A percentile compares a stretch with the other conserved stretches of the same genome.
Evolutionary conservation across 2,797 vertebrate genomes (phyloP).

Genomic region (Cossypha caffra): DNA sequence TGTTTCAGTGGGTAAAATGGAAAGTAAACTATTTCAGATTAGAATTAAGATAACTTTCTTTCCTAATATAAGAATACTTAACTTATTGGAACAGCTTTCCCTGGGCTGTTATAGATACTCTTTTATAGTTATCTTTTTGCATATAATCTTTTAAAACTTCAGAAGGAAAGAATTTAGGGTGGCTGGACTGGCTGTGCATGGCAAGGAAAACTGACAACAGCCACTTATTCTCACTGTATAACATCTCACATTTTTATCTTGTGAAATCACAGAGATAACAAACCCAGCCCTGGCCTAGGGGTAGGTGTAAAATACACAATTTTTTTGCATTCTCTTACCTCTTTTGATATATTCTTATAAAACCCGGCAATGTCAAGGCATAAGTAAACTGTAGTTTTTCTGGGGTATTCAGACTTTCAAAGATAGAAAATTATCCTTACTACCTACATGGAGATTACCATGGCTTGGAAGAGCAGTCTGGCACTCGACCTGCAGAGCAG

Average conservation of each 20-base stretch:
- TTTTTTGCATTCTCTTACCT: neutral
- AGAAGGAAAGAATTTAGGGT: neutral
- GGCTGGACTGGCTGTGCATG: neutral
- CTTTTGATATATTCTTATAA: neutral
- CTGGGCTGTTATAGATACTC: rapidly evolving
- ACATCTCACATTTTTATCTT: rapidly evolving
- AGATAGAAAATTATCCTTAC: neutral
- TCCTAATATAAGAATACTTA: neutral
- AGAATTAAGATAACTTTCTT: neutral
- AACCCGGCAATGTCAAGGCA: neutral
- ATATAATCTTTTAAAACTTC: neutral
- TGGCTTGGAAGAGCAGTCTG: neutral
- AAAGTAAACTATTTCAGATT: neutral
- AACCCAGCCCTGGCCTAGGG: neutral
- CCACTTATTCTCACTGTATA: neutral
- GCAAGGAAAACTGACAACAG: neutral
- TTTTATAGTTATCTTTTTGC: neutral
- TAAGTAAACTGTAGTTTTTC: neutral
- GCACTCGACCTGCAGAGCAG: neutral
- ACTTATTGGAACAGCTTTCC: neutral
- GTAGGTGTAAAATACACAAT: neutral
- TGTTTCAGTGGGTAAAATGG: neutral
- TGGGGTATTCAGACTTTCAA: neutral
- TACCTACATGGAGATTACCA: neutral
- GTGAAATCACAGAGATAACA: neutral